Conservation (phyloP, 2,888 invertebrate species). For the Steromphala cineraria region DNA sequence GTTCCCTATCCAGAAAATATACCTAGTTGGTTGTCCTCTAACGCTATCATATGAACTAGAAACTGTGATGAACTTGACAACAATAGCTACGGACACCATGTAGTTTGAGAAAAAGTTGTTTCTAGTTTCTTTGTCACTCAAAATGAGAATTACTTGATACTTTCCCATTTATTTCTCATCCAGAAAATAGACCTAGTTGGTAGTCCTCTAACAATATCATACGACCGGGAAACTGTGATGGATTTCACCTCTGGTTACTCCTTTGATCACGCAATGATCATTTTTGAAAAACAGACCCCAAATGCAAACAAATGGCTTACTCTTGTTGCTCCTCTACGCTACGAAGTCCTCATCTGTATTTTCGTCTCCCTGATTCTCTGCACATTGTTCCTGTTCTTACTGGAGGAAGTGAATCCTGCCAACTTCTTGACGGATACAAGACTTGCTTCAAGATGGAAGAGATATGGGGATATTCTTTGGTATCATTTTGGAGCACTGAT, state of each 20-base stretch:
- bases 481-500: background rate
- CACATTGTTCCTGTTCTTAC: background rate
- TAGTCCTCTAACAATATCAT: background rate
- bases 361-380: background rate
- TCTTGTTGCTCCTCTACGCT: background rate
- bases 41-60: no score
- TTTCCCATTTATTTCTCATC: background rate
- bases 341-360: constrained; percentile 11
- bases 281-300: background rate
- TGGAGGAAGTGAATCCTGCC: background rate
- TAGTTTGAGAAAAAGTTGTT: no score
- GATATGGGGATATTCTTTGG: background rate
- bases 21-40: no score
- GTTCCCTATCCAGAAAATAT: no score
- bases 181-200: background rate
- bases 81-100: no score
- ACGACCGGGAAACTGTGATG: background rate
- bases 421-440: background rate
- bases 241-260: background rate
- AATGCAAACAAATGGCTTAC: background rate
- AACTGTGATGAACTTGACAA: no score
- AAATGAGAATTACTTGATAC: no score
- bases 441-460: background rate
- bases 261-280: background rate
- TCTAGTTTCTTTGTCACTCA: no score